Conservation (phyloP, 2,797 vertebrate species). For the Poeciliopsis paucimaculata region DNA sequence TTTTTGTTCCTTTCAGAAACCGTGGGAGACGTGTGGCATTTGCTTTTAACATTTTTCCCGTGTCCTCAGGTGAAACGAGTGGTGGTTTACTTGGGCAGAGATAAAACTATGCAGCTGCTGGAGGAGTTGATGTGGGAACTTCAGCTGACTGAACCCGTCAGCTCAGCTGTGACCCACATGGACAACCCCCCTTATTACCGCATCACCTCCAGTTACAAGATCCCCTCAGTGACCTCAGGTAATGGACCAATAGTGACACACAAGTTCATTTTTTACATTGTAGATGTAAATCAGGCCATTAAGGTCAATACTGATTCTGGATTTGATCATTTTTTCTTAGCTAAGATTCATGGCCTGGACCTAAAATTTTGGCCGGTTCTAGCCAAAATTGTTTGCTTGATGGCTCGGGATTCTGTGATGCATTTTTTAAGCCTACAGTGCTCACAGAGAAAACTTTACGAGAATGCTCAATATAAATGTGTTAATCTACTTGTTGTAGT, state of each 20-base stretch:
- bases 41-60: background rate
- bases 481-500: too few relatives aligned
- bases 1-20: background rate
- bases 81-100: slow-evolving; percentile 97
- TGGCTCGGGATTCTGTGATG: too few relatives aligned
- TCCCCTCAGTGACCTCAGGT: slow-evolving; percentile 98
- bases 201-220: slow-evolving; percentile 96
- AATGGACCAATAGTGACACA: slow-evolving; percentile 20
- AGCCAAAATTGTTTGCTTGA: too few relatives aligned
- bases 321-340: background rate
- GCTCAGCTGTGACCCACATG: slow-evolving; percentile 96
- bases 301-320: background rate
- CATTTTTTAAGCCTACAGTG: too few relatives aligned
- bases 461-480: too few relatives aligned
- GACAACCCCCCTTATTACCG: slow-evolving; percentile 98
- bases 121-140: slow-evolving; percentile 97
- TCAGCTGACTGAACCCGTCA: slow-evolving; percentile 93
- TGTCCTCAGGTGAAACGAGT: slow-evolving; percentile 93
- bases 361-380: too few relatives aligned
- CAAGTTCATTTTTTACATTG: background rate
- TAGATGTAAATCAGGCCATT: background rate
- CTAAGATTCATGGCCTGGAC: too few relatives aligned
- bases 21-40: background rate
- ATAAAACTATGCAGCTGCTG: slow-evolving; percentile 98
- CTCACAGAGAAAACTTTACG: too few relatives aligned